Evolutionary conservation across 2,797 vertebrate genomes (phyloP).

Genomic region (Atherinosoma microstoma): DNA sequence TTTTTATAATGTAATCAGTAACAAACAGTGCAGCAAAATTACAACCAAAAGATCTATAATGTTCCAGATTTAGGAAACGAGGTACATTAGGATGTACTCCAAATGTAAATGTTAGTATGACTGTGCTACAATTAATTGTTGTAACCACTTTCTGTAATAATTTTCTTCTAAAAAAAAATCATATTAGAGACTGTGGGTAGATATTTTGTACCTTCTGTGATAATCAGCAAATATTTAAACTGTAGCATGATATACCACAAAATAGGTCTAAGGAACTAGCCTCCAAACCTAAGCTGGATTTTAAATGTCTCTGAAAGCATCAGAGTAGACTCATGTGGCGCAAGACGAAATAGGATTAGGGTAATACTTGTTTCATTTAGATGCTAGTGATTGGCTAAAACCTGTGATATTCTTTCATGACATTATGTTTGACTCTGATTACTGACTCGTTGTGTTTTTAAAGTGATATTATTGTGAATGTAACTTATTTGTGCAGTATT

Average conservation of each 20-base stretch:
- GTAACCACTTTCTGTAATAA: conserved; percentile 76
- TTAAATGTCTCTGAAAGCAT: conserved; percentile 52
- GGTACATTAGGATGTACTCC: conserved; percentile 69
- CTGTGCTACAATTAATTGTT: conserved; percentile 78
- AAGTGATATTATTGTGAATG: conserved; percentile 80
- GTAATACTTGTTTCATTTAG: conserved; percentile 61
- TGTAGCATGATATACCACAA: conserved; percentile 84
- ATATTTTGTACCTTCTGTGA: conserved; percentile 84
- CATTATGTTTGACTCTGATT: conserved; percentile 61
- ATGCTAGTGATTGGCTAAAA: conserved; percentile 64
- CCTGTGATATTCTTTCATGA: conserved; percentile 64
- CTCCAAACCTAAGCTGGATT: conserved; percentile 65
- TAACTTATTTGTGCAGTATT: conserved; percentile 83
- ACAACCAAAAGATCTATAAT: conserved; percentile 63
- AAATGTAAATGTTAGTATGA: conserved; percentile 83
- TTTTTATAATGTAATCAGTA: conserved; percentile 61
- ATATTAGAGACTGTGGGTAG: conserved; percentile 77
- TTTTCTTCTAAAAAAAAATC: conserved; percentile 74
- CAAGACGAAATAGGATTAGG: conserved; percentile 66
- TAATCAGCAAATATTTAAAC: conserved; percentile 83
- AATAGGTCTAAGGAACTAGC: conserved; percentile 69
- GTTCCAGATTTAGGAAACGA: conserved; percentile 63
- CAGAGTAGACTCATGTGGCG: conserved; percentile 46
- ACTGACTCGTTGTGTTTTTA: conserved; percentile 72
- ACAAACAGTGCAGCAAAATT: conserved; percentile 48